Evolutionary conservation across 2,888 invertebrate species (phyloP).

Genomic region (Coelopa pilipes): DNA sequence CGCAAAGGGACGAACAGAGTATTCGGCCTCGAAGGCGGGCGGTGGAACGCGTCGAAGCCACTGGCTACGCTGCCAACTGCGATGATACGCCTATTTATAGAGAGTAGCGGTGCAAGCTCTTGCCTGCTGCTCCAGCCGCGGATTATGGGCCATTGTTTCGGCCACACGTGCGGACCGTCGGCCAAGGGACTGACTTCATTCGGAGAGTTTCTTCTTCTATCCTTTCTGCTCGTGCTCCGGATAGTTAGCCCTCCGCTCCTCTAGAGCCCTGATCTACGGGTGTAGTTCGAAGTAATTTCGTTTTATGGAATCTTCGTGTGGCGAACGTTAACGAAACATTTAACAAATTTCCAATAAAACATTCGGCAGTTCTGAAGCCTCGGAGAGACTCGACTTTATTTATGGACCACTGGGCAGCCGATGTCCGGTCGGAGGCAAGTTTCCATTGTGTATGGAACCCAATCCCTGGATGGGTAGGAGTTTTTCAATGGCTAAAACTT

Average conservation of each 20-base stretch:
- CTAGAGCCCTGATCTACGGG: background rate
- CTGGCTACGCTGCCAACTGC: conserved; percentile 2
- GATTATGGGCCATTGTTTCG: conserved; percentile 33
- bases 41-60: background rate
- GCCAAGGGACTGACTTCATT: background rate
- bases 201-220: background rate
- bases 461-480: no score
- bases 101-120: conserved; percentile 8
- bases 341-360: conserved; percentile 44
- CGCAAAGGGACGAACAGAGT: background rate
- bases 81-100: conserved; percentile 15
- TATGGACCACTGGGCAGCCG: conserved; percentile 14
- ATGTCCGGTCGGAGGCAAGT: background rate
- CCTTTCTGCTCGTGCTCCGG: background rate
- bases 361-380: conserved; percentile 7
- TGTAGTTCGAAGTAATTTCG: background rate
- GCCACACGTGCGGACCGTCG: background rate
- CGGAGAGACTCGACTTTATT: background rate
- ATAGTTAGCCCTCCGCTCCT: conserved; percentile 10
- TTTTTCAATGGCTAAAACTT: no score
- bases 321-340: conserved; percentile 45
- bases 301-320: conserved; percentile 33
- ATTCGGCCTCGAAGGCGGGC: no score
- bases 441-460: no score
- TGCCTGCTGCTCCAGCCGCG: background rate